Base-by-base conservation (phyloP, 2,888 invertebrate genomes). In the Andrena fulva region DNA sequence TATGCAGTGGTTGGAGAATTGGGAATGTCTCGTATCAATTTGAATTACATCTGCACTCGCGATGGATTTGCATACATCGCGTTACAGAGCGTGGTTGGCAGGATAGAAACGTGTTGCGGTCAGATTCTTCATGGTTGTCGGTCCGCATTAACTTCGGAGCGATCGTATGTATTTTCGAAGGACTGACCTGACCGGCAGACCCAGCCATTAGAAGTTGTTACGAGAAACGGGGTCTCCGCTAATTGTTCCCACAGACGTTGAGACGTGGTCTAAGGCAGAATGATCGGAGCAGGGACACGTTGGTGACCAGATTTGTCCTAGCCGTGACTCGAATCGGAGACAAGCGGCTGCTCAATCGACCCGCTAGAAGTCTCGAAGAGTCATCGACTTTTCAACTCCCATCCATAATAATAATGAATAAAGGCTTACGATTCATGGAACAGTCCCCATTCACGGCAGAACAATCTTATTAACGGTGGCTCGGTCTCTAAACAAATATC, bases 221-320 rank as follows among this genome's bases (percentile, higher is more conserved):
- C 35, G 68, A 50, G 56, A n/a, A 70, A 50, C 66, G 56, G 29
- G 66, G 62, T 54, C 64, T 24, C 62, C 33, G 77, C 59, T 89
- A 88, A 88, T 89, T 87, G 87, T 87, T 87, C 80, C 74, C 85
- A 83, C 78, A 73, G 85, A 83, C 74, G 59, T 66, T 50, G 75
- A 77, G 77, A 80, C 66, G 52, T 20, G 62, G 56, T 72, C n/a
- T 42, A 27, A 27, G 52, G 27, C 52, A 29, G 74, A 70, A 74
- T 77, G 35, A 42, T 50, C 33, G 50, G 33, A 42, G 71, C 75
- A 64, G 56, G 31, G 81, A 60, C 78, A 76, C 48, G 60, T 42
- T 27, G 20, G 20, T 33, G 66, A 48, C 10, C 52, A 67, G 78
- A 76, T 80, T 67, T 54, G 52, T 48, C 69, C 62, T 27, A 70